Percentiles rank a stretch among this genome's conserved stretches.
These are phyloP conservation scores for Steinernema khuongi DNA, from an alignment of 1,140 invertebrate species.

Conservation along the genomic window DNA sequence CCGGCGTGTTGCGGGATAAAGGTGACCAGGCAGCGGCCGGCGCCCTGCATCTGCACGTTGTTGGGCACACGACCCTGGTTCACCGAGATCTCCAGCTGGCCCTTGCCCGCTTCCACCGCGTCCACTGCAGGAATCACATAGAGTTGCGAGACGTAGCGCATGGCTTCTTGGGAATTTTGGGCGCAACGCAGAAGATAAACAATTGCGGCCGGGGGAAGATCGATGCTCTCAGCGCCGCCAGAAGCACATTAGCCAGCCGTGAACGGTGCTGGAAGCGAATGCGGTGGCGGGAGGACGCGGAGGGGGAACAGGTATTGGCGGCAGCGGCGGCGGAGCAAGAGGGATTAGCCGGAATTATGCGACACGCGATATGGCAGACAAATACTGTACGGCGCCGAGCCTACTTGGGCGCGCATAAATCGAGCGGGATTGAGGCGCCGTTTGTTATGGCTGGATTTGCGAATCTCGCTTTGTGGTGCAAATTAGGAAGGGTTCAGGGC, in stretches of 20 bases:
- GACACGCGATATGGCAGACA: not conserved
- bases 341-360: constrained; percentile 9
- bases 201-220: constrained; percentile 14
- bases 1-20: constrained; percentile 87
- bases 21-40: constrained; percentile 84
- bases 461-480: not conserved
- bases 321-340: constrained; percentile 1
- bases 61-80: constrained; percentile 96
- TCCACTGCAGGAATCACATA: constrained; percentile 68
- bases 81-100: constrained; percentile 92
- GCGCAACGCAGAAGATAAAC: constrained; percentile 12
- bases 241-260: constrained; percentile 5
- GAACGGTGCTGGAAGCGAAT: not conserved
- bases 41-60: constrained; percentile 88
- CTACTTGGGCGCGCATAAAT: not conserved
- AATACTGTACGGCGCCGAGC: not conserved
- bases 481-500: not conserved
- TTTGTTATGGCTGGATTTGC: not conserved
- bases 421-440: not conserved
- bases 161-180: not conserved
- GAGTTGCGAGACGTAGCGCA: constrained; percentile 54
- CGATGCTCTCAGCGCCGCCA: not conserved
- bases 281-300: not conserved
- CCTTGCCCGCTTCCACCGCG: constrained; percentile 88
- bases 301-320: constrained; percentile 9